Conservation (phyloP, 2,113 vertebrate genomes). For the Mirounga angustirostris region DNA sequence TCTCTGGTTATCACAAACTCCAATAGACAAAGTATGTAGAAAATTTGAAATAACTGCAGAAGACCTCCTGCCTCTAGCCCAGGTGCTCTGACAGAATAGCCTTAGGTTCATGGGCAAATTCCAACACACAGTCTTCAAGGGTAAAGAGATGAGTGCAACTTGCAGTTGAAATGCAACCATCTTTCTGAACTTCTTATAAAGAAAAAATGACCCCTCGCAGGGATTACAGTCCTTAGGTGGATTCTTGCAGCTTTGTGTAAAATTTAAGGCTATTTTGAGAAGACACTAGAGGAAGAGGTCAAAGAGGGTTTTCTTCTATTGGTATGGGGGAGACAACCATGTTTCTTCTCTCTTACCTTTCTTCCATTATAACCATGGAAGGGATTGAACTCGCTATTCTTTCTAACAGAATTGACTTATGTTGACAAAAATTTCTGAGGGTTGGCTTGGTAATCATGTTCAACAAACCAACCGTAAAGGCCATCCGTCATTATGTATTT, state of each 20-base stretch:
- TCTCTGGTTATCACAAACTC: background rate
- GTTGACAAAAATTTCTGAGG: background rate
- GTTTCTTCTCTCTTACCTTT: background rate
- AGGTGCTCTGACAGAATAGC: background rate
- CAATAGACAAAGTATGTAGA: background rate
- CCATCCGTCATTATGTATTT: background rate
- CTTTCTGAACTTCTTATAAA: background rate
- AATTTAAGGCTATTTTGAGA: background rate
- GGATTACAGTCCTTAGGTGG: too few species aligned
- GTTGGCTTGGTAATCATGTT: background rate
- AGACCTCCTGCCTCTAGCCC: background rate
- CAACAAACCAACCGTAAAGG: background rate
- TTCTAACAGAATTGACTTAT: background rate
- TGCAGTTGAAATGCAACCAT: background rate
- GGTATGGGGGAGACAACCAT: background rate
- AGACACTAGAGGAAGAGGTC: background rate
- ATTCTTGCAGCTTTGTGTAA: conserved; percentile 14
- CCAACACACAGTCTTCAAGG: background rate
- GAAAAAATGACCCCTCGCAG: background rate
- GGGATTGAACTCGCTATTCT: background rate
- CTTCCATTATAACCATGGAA: background rate
- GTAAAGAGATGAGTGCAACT: background rate
- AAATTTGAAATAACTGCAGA: background rate
- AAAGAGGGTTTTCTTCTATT: background rate
- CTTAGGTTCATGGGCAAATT: background rate